phyloP scores from a whole-genome alignment of 1,140 invertebrate genomes.

The Xylocopa sonorina region DNA sequence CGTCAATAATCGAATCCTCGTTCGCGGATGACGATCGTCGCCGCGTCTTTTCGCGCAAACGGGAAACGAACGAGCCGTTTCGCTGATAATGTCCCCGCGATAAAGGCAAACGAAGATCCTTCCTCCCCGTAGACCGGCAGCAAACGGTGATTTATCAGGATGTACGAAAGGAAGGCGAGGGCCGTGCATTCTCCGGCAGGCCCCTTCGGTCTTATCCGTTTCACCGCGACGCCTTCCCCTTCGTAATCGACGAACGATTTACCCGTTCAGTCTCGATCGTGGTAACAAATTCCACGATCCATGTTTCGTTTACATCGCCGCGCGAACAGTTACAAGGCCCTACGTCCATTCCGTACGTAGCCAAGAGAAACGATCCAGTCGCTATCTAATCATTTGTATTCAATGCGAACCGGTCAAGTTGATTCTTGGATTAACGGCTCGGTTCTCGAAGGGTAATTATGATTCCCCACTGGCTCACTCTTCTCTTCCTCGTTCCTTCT shows the following conservation, averaged over 20 bases:
- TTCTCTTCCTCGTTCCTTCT: background rate
- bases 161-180: background rate
- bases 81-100: slow-evolving; percentile 65
- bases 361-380: background rate
- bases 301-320: no score
- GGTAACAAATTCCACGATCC: background rate
- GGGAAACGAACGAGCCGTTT: background rate
- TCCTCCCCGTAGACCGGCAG: slow-evolving; percentile 15
- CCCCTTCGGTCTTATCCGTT: background rate
- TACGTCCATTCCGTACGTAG: no score
- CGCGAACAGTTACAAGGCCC: no score
- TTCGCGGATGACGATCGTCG: slow-evolving; percentile 26
- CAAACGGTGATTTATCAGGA: slow-evolving; percentile 70
- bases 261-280: background rate
- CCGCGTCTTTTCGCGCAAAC: background rate
- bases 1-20: slow-evolving; percentile 31
- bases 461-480: background rate
- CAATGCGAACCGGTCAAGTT: slow-evolving; percentile 20
- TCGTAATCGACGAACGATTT: slow-evolving; percentile 33
- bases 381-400: slow-evolving; percentile 28
- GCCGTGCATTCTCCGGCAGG: slow-evolving; percentile 7
- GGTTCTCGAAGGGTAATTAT: slow-evolving; percentile 9
- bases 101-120: slow-evolving; percentile 37
- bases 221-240: background rate
- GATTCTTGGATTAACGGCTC: background rate